Conservation (phyloP, 2,888 invertebrate species). For the Euclidia mi region DNA sequence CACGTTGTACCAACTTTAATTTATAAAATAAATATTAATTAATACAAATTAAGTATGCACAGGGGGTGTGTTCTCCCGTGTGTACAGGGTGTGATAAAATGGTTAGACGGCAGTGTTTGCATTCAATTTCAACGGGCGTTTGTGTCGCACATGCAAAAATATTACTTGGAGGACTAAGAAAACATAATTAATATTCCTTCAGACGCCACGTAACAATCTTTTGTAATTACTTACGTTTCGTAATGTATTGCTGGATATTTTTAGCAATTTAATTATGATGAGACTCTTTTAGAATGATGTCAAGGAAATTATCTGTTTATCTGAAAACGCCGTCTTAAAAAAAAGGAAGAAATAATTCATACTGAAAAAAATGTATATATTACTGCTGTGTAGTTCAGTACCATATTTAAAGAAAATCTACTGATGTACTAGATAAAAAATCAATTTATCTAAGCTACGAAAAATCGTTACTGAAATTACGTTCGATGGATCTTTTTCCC, state of each 20-base stretch:
- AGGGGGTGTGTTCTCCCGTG: conserved; percentile 11
- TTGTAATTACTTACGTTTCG: conserved; percentile 42
- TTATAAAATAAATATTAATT: conserved; percentile 30
- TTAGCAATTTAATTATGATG: no score
- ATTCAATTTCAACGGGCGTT: conserved; percentile 42
- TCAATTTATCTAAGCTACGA: no score
- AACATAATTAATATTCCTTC: conserved; percentile 42
- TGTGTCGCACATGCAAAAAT: conserved; percentile 29
- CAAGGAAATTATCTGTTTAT: no score
- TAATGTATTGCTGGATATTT: conserved; percentile 1
- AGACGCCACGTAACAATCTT: conserved; percentile 20
- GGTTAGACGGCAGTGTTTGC: conserved; percentile 27
- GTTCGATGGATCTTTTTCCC: no score
- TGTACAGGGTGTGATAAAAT: conserved; percentile 28
- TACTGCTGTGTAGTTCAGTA: no score
- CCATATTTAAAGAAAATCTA: no score
- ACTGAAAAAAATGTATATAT: no score
- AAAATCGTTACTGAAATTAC: no score
- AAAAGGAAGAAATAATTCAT: no score
- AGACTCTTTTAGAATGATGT: no score
- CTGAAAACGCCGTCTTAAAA: no score
- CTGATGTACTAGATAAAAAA: no score
- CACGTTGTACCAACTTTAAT: neutral
- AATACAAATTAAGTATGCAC: conserved; percentile 23
- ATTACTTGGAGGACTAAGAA: conserved; percentile 40